Percentiles rank a stretch among this genome's conserved stretches.
Conservation (phyloP, 2,113 vertebrate genomes). For the Spea bombifrons region DNA sequence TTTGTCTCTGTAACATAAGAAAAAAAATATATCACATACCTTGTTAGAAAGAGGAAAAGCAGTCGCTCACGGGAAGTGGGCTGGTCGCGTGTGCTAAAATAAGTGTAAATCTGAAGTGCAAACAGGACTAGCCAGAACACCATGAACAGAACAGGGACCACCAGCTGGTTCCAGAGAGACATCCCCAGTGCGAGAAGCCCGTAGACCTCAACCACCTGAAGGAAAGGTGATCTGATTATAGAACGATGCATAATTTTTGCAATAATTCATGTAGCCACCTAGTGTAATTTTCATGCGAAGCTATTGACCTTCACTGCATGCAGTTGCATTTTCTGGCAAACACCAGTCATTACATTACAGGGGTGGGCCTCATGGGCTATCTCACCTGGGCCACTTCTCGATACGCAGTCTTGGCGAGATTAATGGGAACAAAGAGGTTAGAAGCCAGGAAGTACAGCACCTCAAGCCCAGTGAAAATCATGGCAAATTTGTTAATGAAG, state of each 20-base stretch:
- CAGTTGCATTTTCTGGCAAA: no score
- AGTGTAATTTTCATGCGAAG: no score
- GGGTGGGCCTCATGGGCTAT: not conserved
- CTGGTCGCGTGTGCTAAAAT: conserved; percentile 93
- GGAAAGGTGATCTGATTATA: no score
- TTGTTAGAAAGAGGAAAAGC: conserved; percentile 95
- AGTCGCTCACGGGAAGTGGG: conserved; percentile 92
- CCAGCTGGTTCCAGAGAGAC: conserved; percentile 98
- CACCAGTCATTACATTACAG: no score
- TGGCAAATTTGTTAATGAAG: conserved; percentile 95
- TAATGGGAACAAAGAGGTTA: conserved; percentile 93
- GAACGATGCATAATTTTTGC: no score
- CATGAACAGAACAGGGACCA: conserved; percentile 96
- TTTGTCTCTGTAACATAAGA: no score
- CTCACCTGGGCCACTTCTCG: conserved; percentile 92
- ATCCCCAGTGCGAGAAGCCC: conserved; percentile 93
- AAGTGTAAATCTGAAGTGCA: conserved; percentile 95
- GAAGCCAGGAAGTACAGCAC: conserved; percentile 96
- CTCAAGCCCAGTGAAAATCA: conserved; percentile 97
- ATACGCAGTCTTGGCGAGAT: conserved; percentile 95
- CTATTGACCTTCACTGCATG: no score
- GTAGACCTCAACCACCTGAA: conserved; percentile 94
- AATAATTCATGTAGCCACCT: no score
- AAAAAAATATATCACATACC: conserved; percentile 63
- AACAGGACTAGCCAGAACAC: conserved; percentile 98